Evolutionary conservation across 2,888 invertebrate genomes (phyloP), one percentile per base, ranked within the genome.

Genomic region (Geophilus truncorum): DNA sequence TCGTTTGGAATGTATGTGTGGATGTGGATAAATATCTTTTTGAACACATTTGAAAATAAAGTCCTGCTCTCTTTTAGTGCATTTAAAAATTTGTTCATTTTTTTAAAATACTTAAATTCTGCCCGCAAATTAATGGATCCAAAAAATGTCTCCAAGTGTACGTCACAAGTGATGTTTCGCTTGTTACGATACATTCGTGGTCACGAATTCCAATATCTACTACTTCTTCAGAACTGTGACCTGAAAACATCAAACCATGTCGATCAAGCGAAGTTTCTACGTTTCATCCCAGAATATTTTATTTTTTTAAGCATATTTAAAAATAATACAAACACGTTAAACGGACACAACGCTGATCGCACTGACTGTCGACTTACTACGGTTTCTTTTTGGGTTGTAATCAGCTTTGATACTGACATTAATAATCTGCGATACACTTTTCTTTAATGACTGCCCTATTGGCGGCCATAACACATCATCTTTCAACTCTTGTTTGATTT

Each of bases 1-100:
- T 62, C 62, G 28, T 62, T 23, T 62, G 62, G 15, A 62, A 62
- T 62, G 62, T 62, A 62, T 45, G 45, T 45, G 45, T 45, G 45
- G 45, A 45, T 45, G 45, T 45, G 45, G 45, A n/a, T 45, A 45
- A 62, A 25, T 62, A 25, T 4, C 25, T 28, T 62, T 25, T 15
- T 62, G 23, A 62, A 25, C 62, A 62, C 25, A 62, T 62, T 62
- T 62, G 62, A 62, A 62, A 57, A 62, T 25, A 62, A 62, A 62
- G 62, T 9, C 25, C n/a, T 62, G 28, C 62, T 62, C 62, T 62
- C 62, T 28, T 12, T 62, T 62, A 62, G 62, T 25, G 23, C 62
- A 62, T 62, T 62, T 62, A 1, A 62, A 62, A 62, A 18, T 18
- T 23, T 62, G 2, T 62, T 23, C 62, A 25, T 62, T 62, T 4